Evolutionary conservation across 2,888 invertebrate species (phyloP), one percentile per base, ranked within the genome.

Genomic region (Drosophila quinaria): DNA sequence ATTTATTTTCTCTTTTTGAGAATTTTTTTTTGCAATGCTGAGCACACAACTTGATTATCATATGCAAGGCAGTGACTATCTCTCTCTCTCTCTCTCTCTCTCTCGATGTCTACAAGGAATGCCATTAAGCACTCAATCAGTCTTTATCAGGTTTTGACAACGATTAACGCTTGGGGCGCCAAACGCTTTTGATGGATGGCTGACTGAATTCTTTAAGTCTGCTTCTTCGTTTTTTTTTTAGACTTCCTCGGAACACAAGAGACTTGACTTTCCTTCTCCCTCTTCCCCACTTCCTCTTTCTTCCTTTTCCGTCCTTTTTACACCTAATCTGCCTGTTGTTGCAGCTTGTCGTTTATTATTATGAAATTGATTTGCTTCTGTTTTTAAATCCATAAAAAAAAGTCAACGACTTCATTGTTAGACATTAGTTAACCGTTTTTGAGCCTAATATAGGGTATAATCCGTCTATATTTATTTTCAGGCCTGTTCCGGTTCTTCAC

Each of bases 61-160:
- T 87, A 89, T 64, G 73, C 66, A 17, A 50, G 33, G 13, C 17
- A 50, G 2, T 19, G 31, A 31, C 31, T 35, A 49, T 65, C 58
- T 60, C 60, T 44, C 11, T 44, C 25, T 39, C 22, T 29, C 22
- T 2, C 22, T 42, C n/a, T 25, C 11, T 37, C 22, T 37, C 13
- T 54, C 17, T 25, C 11, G 67, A 55, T 60, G 29, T 68, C 72
- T 65, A 64, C 66, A 66, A 59, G 72, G 77, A 59, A 81, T 85
- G 90, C 86, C 90, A 86, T 86, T 86, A 86, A 87, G 86, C 86
- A 89, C 90, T 89, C 86, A 86, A 86, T 86, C 86, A 86, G 86
- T 89, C 86, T 89, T 89, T 86, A 89, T 86, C 86, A 86, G 88
- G 90, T 86, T 86, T 90, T 90, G 86, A 86, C 90, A 86, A 90